Evolutionary conservation across 2,113 vertebrate species (phyloP).

Genomic region (Poecile atricapillus): DNA sequence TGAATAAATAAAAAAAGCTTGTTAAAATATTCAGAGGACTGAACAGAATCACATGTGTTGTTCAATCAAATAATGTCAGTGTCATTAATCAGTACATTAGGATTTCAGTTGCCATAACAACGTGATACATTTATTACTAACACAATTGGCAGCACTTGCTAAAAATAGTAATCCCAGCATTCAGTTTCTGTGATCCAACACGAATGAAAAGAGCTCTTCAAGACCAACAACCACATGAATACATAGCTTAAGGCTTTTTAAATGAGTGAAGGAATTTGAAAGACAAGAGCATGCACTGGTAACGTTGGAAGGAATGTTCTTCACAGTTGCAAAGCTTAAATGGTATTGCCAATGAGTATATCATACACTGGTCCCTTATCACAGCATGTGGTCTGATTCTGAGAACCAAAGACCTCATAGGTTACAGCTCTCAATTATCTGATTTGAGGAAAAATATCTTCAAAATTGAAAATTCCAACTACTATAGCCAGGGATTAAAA

Average conservation of each 20-base stretch:
- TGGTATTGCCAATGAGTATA: not conserved
- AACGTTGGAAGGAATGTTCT: not conserved
- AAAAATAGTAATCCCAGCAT: constrained; percentile 62
- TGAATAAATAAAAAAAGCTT: constrained; percentile 11
- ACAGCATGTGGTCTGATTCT: not conserved
- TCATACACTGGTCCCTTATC: not conserved
- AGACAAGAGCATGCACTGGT: not conserved
- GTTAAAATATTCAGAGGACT: constrained; percentile 42
- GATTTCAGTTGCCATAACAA: constrained; percentile 71
- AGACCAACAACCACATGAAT: not conserved
- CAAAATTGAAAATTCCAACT: not conserved
- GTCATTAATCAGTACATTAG: constrained; percentile 65
- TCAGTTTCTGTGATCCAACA: constrained; percentile 40
- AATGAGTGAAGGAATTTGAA: not conserved
- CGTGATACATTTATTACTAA: constrained; percentile 63
- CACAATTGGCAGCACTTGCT: constrained; percentile 59
- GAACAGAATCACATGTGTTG: constrained; percentile 22
- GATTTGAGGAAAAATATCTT: not conserved
- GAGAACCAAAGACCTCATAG: not conserved
- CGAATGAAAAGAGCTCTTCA: constrained; percentile 26
- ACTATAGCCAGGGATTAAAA: not conserved
- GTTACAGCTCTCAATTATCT: not conserved
- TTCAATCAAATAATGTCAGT: constrained; percentile 56
- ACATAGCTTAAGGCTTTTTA: not conserved
- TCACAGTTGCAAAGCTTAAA: not conserved